phyloP scores from a whole-genome alignment of 2,113 vertebrate species.

The Regulus satrapa region DNA sequence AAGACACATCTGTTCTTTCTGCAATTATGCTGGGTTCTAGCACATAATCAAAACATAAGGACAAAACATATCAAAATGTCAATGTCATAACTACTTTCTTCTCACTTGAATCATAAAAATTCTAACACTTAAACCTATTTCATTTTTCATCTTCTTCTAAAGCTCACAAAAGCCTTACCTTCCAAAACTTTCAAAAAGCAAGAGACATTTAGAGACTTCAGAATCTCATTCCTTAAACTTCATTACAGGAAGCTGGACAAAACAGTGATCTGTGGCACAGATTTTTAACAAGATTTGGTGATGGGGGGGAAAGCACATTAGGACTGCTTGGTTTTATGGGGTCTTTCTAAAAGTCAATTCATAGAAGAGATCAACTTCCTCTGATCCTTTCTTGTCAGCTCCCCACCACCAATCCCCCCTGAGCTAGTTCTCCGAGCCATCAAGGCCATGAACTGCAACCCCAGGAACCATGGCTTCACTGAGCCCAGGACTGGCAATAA shows the following conservation, averaged over 20 bases:
- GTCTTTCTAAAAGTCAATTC: neutral
- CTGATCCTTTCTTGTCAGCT: neutral
- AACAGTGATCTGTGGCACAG: neutral
- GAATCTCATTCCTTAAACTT: neutral
- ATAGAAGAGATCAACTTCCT: neutral
- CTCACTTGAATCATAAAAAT: neutral
- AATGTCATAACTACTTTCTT: neutral
- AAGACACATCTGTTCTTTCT: neutral
- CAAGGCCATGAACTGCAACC: neutral
- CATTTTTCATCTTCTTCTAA: neutral
- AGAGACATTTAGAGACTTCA: neutral
- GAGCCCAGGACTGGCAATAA: neutral
- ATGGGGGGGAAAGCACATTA: accelerated
- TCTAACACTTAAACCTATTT: neutral
- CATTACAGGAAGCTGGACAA: neutral
- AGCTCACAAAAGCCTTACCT: neutral
- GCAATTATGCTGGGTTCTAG: neutral
- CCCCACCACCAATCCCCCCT: neutral
- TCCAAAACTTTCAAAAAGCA: neutral
- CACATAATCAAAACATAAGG: neutral
- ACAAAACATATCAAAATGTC: neutral
- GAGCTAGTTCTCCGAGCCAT: neutral
- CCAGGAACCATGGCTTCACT: neutral
- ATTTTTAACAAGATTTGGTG: neutral
- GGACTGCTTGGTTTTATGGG: neutral